Base-by-base conservation (phyloP, 1,140 invertebrate species). In the Coenobita brevimanus region DNA sequence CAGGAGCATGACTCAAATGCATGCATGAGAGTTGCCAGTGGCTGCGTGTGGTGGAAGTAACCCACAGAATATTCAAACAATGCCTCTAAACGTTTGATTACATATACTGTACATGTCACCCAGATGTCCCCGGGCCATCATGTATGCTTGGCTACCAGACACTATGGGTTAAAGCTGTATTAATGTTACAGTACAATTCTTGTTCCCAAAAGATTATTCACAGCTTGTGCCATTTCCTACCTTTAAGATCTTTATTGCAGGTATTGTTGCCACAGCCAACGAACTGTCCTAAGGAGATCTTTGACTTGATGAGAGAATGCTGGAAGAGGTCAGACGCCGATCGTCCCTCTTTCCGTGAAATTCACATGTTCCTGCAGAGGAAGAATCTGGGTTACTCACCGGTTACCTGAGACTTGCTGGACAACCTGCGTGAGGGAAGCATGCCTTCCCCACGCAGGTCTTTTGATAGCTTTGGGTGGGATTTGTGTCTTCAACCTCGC, bases 221-320 rank as follows among this genome's bases (percentile, higher is more conserved):
- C 80, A 82, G 62, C 21, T 13, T n/a, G 24, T 8, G 21, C 38
- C 67, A 13, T 75, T 54, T 54, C 4, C 24, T 86, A 4, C 17
- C 41, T 60, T 54, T 73, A n/a, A n/a, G n/a, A n/a, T n/a, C 36
- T 10, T n/a, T 8, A 30, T 73, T 8, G 36, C 90, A 91, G 89
- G 91, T 91, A 79, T 89, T 89, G 82, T 92, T 94, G 84, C 91
- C 93, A 10, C 91, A 92, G 64, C 95, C 95, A 2, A 91, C 93
- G 54, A 92, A 93, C 54, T 96, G 96, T 91, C 94, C 95, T 0
- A 92, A 94, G 82, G 95, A 96, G 90, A 94, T 96, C 73, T 96
- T 95, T 92, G 95, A 95, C 91, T 93, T 97, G 90, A 96, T 97
- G 95, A 92, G 93, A 30, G 95, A 96, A 91, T 97, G 96, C 92